Conservation (phyloP, 2,888 invertebrate species). For the Himalopsyche japonica region DNA sequence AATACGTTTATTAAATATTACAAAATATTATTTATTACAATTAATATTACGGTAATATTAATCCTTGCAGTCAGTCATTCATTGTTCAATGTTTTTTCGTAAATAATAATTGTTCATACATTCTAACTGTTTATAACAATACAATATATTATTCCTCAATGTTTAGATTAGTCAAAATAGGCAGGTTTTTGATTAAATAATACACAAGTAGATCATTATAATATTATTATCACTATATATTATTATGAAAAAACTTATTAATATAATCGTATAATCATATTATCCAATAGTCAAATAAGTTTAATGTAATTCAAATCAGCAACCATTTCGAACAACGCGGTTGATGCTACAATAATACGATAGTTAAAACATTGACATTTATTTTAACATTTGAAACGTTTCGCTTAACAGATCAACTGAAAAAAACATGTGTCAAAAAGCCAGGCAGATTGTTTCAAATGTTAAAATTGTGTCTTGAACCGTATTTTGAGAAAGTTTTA, state of each 20-base stretch:
- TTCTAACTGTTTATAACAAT: background rate
- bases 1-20: background rate
- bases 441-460: background rate
- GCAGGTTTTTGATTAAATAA: conserved; percentile 61
- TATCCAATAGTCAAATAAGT: background rate
- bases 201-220: conserved; percentile 46
- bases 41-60: background rate
- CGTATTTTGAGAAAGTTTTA: background rate
- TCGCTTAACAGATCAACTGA: background rate
- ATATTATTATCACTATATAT: background rate
- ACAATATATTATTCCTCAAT: conserved; percentile 21
- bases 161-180: conserved; percentile 56
- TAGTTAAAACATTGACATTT: background rate
- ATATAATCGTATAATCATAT: background rate
- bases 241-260: background rate
- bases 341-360: background rate
- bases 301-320: background rate
- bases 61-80: conserved; percentile 12
- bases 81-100: conserved; percentile 15
- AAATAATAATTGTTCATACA: conserved; percentile 23
- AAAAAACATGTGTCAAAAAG: background rate
- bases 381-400: background rate
- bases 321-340: background rate
- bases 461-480: background rate
- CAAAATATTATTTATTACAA: background rate